These are phyloP conservation scores for Dyspetes luteomarginatus DNA, from an alignment of 2,888 invertebrate species.

Conservation along the genomic window DNA sequence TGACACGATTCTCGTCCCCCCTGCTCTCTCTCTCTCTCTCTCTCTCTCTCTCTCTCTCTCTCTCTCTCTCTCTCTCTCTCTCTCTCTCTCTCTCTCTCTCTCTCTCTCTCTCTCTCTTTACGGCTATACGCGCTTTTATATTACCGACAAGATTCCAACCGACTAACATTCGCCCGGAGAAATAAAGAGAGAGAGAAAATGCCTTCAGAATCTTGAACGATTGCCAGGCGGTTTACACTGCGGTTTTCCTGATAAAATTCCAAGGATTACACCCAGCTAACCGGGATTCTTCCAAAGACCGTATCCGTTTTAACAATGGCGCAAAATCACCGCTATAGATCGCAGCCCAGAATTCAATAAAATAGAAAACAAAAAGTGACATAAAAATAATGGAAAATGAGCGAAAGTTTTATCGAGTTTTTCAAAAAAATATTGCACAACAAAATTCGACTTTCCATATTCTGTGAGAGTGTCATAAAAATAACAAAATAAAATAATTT, in stretches of 20 bases:
- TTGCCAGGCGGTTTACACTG: constrained; percentile 43
- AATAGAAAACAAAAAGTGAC: neutral
- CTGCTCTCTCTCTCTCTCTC: neutral
- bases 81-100: neutral
- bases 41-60: neutral
- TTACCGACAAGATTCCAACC: constrained; percentile 23
- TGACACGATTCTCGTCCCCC: neutral
- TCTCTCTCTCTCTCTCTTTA: neutral
- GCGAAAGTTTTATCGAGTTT: no score
- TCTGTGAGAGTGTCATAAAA: no score
- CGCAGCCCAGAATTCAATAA: no score
- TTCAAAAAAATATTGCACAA: no score
- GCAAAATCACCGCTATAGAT: neutral
- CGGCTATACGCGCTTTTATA: neutral
- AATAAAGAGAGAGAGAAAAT: neutral
- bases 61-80: no score
- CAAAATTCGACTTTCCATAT: no score
- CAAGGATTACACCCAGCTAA: constrained; percentile 47
- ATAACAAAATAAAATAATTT: no score
- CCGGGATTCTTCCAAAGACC: constrained; percentile 41
- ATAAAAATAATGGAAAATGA: neutral
- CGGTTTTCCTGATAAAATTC: constrained; percentile 58
- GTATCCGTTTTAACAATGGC: constrained; percentile 9
- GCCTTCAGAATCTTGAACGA: constrained; percentile 46
- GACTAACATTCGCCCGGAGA: constrained; percentile 22